phyloP scores from a whole-genome alignment of 2,888 invertebrate genomes.

The Mesochorus sp. region DNA sequence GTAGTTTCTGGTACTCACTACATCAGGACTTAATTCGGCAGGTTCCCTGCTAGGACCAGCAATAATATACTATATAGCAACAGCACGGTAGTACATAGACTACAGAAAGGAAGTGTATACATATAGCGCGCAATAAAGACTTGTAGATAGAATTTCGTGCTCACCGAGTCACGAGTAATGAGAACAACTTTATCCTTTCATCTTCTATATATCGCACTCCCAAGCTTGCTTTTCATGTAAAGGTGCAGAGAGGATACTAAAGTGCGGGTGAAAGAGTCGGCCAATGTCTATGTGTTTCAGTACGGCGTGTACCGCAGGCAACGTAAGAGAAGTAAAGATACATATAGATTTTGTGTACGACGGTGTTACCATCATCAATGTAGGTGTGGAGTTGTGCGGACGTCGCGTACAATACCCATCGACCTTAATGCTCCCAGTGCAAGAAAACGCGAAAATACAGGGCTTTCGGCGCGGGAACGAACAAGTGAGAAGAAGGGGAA shows the following conservation, averaged over 20 bases:
- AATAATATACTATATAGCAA: conserved; percentile 22
- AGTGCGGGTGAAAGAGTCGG: background rate
- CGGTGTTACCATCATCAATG: background rate
- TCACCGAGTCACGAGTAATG: conserved; percentile 56
- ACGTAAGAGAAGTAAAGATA: background rate
- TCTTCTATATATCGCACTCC: conserved; percentile 41
- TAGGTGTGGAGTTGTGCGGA: conserved; percentile 21
- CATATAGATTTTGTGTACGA: conserved; percentile 12
- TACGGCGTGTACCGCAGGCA: background rate
- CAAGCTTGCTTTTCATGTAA: conserved; percentile 40
- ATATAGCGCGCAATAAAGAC: conserved; percentile 10
- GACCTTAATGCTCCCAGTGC: conserved; percentile 63
- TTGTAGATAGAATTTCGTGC: conserved; percentile 58
- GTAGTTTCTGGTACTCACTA: conserved; percentile 9
- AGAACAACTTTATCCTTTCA: conserved; percentile 65
- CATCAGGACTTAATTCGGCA: conserved; percentile 48
- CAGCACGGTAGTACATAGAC: background rate
- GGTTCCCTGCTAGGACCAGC: conserved; percentile 2
- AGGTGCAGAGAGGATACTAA: conserved; percentile 30
- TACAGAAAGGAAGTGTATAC: conserved; percentile 8
- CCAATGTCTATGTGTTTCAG: background rate
- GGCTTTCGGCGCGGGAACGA: conserved; percentile 33
- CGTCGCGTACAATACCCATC: conserved; percentile 51
- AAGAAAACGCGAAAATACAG: conserved; percentile 57
- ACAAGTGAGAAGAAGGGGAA: conserved; percentile 24